A percentile compares a stretch with the other conserved stretches of the same genome.
These are phyloP conservation scores for Rhinolophus ferrumequinum DNA, from an alignment of 2,113 vertebrate species.

Conservation along the genomic window DNA sequence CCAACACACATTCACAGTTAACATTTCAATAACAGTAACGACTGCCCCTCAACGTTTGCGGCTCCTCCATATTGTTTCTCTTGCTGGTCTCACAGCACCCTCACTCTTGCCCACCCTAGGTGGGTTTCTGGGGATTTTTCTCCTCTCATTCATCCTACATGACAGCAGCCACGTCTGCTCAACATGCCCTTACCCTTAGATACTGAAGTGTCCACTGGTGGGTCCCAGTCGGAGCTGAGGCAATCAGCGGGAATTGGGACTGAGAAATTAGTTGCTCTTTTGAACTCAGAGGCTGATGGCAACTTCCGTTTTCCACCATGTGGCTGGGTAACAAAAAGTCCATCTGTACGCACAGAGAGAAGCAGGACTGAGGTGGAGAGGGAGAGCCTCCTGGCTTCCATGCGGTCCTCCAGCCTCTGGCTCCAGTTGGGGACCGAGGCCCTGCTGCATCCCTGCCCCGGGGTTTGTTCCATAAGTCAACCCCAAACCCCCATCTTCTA, in stretches of 20 bases:
- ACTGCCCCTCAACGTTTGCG: not conserved
- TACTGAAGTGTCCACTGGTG: not conserved
- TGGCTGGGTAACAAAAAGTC: not conserved
- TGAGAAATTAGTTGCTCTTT: not conserved
- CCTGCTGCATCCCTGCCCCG: not conserved
- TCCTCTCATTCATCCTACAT: not conserved
- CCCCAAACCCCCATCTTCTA: not conserved
- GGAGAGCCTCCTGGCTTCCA: not conserved
- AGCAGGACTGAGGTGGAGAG: not conserved
- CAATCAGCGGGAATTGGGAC: not conserved
- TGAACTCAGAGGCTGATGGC: not conserved
- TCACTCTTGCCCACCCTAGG: not conserved
- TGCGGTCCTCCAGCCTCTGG: not conserved
- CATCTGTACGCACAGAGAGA: not conserved
- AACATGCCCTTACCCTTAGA: too few species aligned
- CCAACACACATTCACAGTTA: not conserved
- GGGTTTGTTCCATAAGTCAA: not conserved
- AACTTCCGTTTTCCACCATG: not conserved
- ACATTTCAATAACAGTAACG: not conserved
- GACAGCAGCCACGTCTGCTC: not conserved
- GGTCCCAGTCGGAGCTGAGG: not conserved
- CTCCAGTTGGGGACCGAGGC: accelerated
- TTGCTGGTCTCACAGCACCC: not conserved
- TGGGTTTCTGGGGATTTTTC: not conserved
- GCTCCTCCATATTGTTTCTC: not conserved